Evolutionary conservation across 2,888 invertebrate genomes (phyloP).

Genomic region (Luffia ferchaultella): DNA sequence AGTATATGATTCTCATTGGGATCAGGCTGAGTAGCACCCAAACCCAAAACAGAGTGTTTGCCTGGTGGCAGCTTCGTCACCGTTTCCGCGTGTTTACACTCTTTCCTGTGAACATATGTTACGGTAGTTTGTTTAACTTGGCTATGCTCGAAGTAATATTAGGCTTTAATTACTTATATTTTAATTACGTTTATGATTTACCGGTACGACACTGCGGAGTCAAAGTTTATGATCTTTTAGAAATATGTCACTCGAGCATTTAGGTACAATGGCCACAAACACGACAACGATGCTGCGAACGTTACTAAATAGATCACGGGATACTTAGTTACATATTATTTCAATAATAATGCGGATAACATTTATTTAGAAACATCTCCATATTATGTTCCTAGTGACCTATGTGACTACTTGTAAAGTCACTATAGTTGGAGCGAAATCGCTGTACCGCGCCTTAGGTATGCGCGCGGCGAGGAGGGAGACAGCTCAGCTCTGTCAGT

Average conservation of each 20-base stretch:
- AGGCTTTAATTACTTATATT: not conserved
- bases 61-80: slow-evolving; percentile 81
- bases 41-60: slow-evolving; percentile 88
- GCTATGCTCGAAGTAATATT: not conserved
- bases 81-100: slow-evolving; percentile 74
- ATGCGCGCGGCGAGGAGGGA: no score
- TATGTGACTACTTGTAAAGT: not conserved
- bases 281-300: not conserved
- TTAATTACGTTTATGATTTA: no score
- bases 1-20: slow-evolving; percentile 64
- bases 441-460: not conserved
- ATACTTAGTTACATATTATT: not conserved
- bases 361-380: not conserved
- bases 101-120: slow-evolving; percentile 66
- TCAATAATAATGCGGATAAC: not conserved
- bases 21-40: slow-evolving; percentile 87
- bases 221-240: not conserved
- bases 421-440: not conserved
- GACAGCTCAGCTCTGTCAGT: not conserved
- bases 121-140: not conserved
- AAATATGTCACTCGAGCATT: not conserved
- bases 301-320: not conserved
- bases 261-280: not conserved
- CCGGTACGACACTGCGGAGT: no score
- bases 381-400: not conserved